Conservation (phyloP, 1,140 invertebrate genomes). For the Bicyclus anynana region DNA sequence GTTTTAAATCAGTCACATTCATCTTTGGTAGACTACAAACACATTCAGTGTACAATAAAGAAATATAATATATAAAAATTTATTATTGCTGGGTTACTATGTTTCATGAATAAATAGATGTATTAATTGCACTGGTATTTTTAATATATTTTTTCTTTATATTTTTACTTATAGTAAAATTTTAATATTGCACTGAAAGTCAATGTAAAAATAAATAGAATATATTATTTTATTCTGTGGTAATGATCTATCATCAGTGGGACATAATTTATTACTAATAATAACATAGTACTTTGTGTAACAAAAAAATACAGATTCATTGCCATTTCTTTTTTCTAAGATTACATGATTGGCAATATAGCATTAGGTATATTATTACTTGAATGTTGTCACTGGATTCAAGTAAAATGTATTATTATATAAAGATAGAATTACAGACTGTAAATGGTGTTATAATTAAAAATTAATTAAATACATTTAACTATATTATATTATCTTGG, state of each 20-base stretch:
- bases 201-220: conserved; percentile 45
- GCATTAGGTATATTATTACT: not conserved
- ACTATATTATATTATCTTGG: not conserved
- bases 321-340: not conserved
- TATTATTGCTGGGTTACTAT: conserved; percentile 37
- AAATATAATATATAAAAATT: conserved; percentile 31
- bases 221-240: conserved; percentile 20
- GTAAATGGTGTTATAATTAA: not conserved
- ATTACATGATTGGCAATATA: conserved; percentile 1
- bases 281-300: not conserved
- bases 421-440: not conserved
- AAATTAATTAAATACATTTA: not conserved
- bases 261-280: conserved; percentile 7
- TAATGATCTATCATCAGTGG: conserved; percentile 18
- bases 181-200: conserved; percentile 71
- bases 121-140: conserved; percentile 63
- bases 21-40: conserved; percentile 62
- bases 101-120: conserved; percentile 35
- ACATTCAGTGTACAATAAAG: conserved; percentile 32
- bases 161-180: conserved; percentile 72
- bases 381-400: not conserved
- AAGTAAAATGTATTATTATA: not conserved
- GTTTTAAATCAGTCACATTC: conserved; percentile 53
- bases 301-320: not conserved
- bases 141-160: conserved; percentile 47